Base-by-base conservation (phyloP, 2,888 invertebrate genomes). In the Nemotelus pantherinus region DNA sequence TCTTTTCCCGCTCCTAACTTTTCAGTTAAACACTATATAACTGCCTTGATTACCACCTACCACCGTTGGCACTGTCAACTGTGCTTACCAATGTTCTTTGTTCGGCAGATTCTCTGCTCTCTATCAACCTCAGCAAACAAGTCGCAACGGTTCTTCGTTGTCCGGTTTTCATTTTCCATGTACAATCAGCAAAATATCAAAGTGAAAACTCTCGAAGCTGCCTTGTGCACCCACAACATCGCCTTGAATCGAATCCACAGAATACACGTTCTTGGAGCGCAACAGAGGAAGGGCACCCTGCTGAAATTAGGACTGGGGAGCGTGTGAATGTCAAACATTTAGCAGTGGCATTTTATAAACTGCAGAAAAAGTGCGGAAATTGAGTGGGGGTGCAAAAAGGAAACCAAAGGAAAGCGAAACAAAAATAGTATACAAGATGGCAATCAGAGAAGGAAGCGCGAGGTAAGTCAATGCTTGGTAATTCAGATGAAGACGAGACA, bases 71-170 rank as follows among this genome's bases (percentile, higher is more conserved):
- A 25, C 10, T 10, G 1, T 3, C 74, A 3, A 39, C 7, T 48
- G 48, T 60, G 41, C 60, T 10, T 48, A 50, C 44, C 60, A 6
- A 25, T 55, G 55, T 70, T 55, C 70, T 70, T 70, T 70, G 70
- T 70, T 55, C 43, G 25, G 25, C 25, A 39, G 70, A 70, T 70
- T 70, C 70, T 41, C 25, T 53, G 55, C 48, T 60, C 63, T 60
- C n/a, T 60, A 60, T 60, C 74, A 74, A 50, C 60, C 63, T 74
- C 74, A 48, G 63, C 74, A 74, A 74, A 74, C 74, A 74, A 74
- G 63, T 74, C 60, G 25, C 60, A 74, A 4, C 39, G 74, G 60
- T 47, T 50, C 60, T 7, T 72, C 10, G 45, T 72, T 74, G 63
- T 63, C 60, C 43, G 53, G 43, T 55, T 70, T 67, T 50, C 10